Conservation (phyloP, 2,888 invertebrate species). For the Cantharis lateralis region DNA sequence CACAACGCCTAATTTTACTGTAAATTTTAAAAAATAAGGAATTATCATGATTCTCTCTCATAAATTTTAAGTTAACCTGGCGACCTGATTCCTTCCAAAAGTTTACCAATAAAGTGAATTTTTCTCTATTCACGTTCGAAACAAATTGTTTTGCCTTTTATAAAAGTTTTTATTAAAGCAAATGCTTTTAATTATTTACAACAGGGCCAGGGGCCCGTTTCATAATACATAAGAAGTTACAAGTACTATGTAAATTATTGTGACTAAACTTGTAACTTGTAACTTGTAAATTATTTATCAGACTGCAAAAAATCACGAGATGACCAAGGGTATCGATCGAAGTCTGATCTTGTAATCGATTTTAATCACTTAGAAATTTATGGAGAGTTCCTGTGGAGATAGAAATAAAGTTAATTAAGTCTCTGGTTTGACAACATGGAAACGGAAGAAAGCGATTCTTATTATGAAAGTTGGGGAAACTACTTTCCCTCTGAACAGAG, state of each 20-base stretch:
- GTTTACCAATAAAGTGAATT: not conserved
- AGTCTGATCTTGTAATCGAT: not conserved
- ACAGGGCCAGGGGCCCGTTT: not conserved
- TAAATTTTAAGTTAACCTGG: not conserved
- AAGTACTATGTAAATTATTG: too few relatives aligned
- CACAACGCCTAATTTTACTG: not conserved
- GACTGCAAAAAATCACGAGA: not conserved
- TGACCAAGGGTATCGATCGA: too few relatives aligned
- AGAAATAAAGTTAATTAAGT: not conserved
- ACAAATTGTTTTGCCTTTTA: not conserved
- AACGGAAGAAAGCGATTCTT: not conserved
- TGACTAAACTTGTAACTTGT: too few relatives aligned
- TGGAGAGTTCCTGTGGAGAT: not conserved
- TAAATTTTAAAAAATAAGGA: not conserved
- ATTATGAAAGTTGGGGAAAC: not conserved
- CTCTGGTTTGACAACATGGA: not conserved
- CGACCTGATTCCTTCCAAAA: not conserved
- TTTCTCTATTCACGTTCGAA: not conserved
- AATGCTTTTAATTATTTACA: not conserved
- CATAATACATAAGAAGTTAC: too few relatives aligned
- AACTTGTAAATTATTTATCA: too few relatives aligned
- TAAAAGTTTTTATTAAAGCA: not conserved
- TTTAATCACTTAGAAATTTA: not conserved
- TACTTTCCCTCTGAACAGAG: not conserved
- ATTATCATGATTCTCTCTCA: not conserved